Percentiles rank a stretch among this genome's conserved stretches.
These are phyloP conservation scores for Chelonoidis abingdonii DNA, from an alignment of 2,113 vertebrate species.

Conservation along the genomic window DNA sequence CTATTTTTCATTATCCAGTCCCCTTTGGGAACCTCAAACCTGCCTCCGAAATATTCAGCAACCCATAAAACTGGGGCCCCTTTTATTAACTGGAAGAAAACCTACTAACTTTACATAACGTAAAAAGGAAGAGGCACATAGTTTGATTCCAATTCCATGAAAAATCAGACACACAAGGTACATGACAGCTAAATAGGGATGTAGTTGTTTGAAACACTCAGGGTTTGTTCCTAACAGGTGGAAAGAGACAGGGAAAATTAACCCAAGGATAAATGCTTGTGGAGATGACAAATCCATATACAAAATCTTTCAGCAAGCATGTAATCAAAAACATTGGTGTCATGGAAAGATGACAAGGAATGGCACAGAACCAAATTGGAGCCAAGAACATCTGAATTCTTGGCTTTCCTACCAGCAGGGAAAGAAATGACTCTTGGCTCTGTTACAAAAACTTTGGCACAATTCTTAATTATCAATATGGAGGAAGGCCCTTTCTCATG, in stretches of 20 bases:
- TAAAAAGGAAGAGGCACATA: not conserved
- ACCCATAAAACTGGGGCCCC: not conserved
- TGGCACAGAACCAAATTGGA: constrained; percentile 43
- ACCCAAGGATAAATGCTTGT: not conserved
- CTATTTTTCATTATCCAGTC: constrained; percentile 50
- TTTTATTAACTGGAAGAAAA: constrained; percentile 27
- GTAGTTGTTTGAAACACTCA: constrained; percentile 30
- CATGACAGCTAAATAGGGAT: constrained; percentile 62
- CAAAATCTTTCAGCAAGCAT: constrained; percentile 32
- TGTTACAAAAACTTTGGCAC: not conserved
- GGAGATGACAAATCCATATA: constrained; percentile 32
- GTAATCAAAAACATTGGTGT: constrained; percentile 7
- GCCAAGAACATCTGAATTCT: constrained; percentile 56
- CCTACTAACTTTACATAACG: constrained; percentile 10
- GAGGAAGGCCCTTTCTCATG: not conserved
- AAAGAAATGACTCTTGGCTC: constrained; percentile 26
- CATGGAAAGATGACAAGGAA: constrained; percentile 56
- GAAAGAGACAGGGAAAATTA: constrained; percentile 48
- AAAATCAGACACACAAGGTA: constrained; percentile 65
- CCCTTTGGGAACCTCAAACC: constrained; percentile 51
- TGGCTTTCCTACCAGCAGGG: not conserved
- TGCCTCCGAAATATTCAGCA: constrained; percentile 9
- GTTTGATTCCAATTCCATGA: constrained; percentile 37
- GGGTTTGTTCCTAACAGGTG: constrained; percentile 60
- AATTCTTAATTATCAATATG: constrained; percentile 22